These are phyloP conservation scores for Mnemiopsis leidyi DNA, from an alignment of 37 sponge, comb jelly and placozoan species.

Conservation along the genomic window DNA sequence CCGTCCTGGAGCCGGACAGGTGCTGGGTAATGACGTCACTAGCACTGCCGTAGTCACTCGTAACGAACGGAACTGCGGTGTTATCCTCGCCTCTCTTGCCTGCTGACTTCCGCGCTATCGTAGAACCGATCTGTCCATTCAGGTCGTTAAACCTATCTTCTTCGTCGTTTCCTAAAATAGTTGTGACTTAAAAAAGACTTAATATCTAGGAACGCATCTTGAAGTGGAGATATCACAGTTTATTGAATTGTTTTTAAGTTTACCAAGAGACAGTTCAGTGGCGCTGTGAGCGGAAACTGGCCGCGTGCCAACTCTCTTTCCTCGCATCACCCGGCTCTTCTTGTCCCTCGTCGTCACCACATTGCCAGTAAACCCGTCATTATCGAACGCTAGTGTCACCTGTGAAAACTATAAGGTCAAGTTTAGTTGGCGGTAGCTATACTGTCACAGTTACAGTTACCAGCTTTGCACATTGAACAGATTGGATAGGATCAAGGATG, in stretches of 20 bases:
- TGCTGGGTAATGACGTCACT: constrained; percentile 47
- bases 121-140: constrained; percentile 53
- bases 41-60: constrained; percentile 62
- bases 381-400: constrained; percentile 47
- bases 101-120: not conserved
- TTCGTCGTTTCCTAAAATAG: constrained; percentile 16
- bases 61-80: not conserved
- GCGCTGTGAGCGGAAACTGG: constrained; percentile 21
- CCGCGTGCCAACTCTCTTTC: constrained; percentile 30
- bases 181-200: too few species aligned
- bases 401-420: not conserved
- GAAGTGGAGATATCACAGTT: not conserved
- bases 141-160: constrained; percentile 39
- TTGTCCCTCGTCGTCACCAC: constrained; percentile 8
- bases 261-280: constrained; percentile 57
- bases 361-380: constrained; percentile 14
- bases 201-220: not conserved
- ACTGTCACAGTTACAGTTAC: too few species aligned
- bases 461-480: too few species aligned
- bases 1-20: constrained; percentile 32
- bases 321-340: constrained; percentile 47
- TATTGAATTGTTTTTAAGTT: not conserved
- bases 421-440: not conserved
- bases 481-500: too few species aligned
- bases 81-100: not conserved